A percentile compares a stretch with the other conserved stretches of the same genome.
phyloP scores from a whole-genome alignment of 2,113 vertebrate genomes.

The Oreochromis niloticus region DNA sequence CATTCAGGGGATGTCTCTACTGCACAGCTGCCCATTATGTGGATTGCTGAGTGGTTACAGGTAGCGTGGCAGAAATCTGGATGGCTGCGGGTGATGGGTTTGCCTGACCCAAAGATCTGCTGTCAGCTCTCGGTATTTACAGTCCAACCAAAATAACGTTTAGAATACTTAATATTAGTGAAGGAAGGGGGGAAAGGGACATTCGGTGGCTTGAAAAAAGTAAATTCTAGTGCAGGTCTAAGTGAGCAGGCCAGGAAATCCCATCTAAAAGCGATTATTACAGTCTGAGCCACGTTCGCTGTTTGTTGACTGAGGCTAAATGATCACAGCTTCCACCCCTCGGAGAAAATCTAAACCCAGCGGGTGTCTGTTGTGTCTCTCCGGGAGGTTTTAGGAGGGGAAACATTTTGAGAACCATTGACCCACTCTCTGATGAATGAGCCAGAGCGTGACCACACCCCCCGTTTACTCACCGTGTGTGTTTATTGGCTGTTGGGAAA shows the following conservation, averaged over 20 bases:
- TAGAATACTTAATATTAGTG: neutral
- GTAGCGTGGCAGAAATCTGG: neutral
- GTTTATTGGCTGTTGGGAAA: constrained; percentile 48
- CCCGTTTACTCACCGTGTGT: neutral
- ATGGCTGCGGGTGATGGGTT: neutral
- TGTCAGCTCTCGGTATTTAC: neutral
- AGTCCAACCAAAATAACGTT: neutral
- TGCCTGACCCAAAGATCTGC: neutral
- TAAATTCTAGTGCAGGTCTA: neutral
- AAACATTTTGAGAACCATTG: neutral
- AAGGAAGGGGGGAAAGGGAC: neutral
- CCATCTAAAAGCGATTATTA: neutral
- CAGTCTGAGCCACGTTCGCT: neutral
- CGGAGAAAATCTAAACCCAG: neutral
- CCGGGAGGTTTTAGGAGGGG: neutral
- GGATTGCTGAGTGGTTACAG: neutral
- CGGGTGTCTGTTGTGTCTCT: neutral
- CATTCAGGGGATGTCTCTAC: neutral
- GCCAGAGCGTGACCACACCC: constrained; percentile 35
- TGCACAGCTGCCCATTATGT: neutral
- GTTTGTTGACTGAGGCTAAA: neutral
- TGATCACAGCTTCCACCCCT: neutral
- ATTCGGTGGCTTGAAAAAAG: neutral
- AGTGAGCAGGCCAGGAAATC: neutral
- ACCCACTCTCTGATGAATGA: neutral